Evolutionary conservation across 2,888 invertebrate genomes (phyloP).

Genomic region (Andrena bicolor): DNA sequence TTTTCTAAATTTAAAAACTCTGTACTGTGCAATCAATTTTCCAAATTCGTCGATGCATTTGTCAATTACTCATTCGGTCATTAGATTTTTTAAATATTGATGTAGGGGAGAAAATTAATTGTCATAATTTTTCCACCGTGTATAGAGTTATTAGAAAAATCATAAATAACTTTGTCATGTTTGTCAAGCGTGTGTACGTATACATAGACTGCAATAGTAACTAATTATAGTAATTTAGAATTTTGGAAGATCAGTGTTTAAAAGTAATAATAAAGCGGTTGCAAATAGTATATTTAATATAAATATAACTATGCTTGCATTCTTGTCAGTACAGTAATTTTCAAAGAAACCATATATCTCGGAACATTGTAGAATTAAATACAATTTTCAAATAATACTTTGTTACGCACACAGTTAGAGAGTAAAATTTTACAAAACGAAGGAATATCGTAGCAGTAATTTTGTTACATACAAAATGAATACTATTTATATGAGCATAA

Average conservation of each 20-base stretch:
- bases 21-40: slow-evolving; percentile 3
- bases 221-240: slow-evolving; percentile 16
- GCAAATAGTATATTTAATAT: slow-evolving; percentile 35
- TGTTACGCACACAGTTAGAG: not conserved
- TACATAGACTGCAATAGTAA: not conserved
- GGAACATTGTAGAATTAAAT: slow-evolving; percentile 11
- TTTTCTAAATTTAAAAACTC: slow-evolving; percentile 6
- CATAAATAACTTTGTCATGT: slow-evolving; percentile 30
- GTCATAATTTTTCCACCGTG: not conserved
- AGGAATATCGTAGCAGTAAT: slow-evolving; percentile 7
- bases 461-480: slow-evolving; percentile 43
- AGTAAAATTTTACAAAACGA: slow-evolving; percentile 12
- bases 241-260: not conserved
- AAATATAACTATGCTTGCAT: slow-evolving; percentile 22
- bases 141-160: slow-evolving; percentile 1
- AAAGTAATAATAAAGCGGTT: slow-evolving; percentile 17
- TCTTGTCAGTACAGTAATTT: slow-evolving; percentile 14
- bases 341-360: not conserved
- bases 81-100: slow-evolving; percentile 14
- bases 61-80: slow-evolving; percentile 9
- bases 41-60: slow-evolving; percentile 9
- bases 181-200: slow-evolving; percentile 32
- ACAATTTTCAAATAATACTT: slow-evolving; percentile 23
- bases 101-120: slow-evolving; percentile 5
- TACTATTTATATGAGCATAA: slow-evolving; percentile 34